These are phyloP conservation scores for Istiophorus platypterus DNA, from an alignment of 2,113 vertebrate species.

Conservation along the genomic window DNA sequence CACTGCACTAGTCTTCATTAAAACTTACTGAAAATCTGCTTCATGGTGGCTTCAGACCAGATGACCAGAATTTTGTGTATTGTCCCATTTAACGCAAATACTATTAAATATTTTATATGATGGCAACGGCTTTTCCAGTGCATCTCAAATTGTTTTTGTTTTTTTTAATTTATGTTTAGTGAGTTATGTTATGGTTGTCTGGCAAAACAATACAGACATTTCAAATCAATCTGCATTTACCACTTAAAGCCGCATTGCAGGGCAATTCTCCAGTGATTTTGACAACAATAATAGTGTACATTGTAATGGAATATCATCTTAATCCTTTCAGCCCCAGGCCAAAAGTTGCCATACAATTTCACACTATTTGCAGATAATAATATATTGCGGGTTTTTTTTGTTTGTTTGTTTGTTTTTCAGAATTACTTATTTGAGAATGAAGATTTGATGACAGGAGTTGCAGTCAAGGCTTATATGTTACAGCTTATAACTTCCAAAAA, in stretches of 20 bases:
- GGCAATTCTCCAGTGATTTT: constrained; percentile 30
- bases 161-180: too few species aligned
- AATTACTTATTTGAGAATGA: too few species aligned
- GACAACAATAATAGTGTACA: constrained; percentile 34
- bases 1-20: too few species aligned
- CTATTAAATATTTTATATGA: background rate
- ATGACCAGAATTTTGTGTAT: too few species aligned
- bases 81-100: background rate
- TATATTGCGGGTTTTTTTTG: background rate
- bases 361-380: background rate
- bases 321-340: background rate
- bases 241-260: constrained; percentile 24
- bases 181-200: constrained; percentile 27
- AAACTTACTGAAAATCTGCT: background rate
- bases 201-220: constrained; percentile 27
- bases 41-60: background rate
- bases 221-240: constrained; percentile 34
- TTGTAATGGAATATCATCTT: constrained; percentile 37
- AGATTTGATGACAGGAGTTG: too few species aligned
- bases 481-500: too few species aligned
- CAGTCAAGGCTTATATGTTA: too few species aligned
- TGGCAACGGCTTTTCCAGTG: constrained; percentile 4
- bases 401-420: too few species aligned
- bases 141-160: constrained; percentile 6
- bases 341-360: background rate